A percentile compares a stretch with the other conserved stretches of the same genome.
phyloP scores from a whole-genome alignment of 2,113 vertebrate species.

The Hemicordylus capensis region DNA sequence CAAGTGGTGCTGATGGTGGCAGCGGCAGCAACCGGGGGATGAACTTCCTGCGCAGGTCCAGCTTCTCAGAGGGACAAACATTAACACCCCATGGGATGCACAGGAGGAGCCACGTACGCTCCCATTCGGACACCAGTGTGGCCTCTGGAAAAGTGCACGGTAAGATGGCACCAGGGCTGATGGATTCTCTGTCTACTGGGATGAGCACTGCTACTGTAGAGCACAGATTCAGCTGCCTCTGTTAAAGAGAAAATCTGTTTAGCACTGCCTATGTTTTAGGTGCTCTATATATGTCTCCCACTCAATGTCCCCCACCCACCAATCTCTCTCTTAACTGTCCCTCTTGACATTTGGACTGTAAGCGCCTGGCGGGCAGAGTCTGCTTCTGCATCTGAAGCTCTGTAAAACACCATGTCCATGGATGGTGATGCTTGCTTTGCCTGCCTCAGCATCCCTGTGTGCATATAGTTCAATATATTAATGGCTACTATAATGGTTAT shows the following conservation, averaged over 20 bases:
- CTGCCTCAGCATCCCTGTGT: too few species aligned
- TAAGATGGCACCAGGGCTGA: slow-evolving; percentile 53
- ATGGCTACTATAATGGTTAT: too few species aligned
- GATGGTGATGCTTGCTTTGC: too few species aligned
- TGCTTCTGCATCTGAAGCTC: neutral
- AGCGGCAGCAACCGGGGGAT: slow-evolving; percentile 59
- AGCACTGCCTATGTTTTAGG: neutral
- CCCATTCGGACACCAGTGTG: slow-evolving; percentile 91
- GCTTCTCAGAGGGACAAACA: slow-evolving; percentile 90
- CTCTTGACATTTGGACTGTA: neutral
- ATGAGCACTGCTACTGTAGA: neutral
- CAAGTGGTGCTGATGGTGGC: neutral
- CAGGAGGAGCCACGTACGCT: slow-evolving; percentile 86
- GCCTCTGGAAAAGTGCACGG: slow-evolving; percentile 83
- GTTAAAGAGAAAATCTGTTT: neutral
- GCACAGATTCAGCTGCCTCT: neutral
- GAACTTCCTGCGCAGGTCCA: slow-evolving; percentile 82
- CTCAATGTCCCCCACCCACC: too few species aligned
- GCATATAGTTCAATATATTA: too few species aligned
- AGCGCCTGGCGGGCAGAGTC: neutral
- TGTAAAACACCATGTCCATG: neutral
- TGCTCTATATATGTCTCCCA: neutral
- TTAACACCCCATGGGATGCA: slow-evolving; percentile 58
- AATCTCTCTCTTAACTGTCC: neutral
- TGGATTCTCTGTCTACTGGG: neutral